phyloP scores from a whole-genome alignment of 2,113 vertebrate genomes.

The Neodon shergylaensis region DNA sequence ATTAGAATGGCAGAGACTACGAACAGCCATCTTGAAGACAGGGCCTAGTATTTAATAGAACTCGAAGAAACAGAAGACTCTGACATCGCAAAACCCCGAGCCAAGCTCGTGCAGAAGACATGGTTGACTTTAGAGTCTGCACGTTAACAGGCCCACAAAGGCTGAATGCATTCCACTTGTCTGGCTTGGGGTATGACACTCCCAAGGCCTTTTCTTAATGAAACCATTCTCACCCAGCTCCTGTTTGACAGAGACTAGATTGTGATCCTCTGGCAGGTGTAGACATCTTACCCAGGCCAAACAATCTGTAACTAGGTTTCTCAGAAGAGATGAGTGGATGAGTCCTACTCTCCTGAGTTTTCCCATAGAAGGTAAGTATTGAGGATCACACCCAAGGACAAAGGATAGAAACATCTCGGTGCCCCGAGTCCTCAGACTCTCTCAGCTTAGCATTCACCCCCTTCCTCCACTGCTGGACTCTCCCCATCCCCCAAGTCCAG shows the following conservation, averaged over 20 bases:
- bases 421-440: neutral
- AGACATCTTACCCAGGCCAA: neutral
- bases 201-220: neutral
- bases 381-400: neutral
- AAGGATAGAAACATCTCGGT: neutral
- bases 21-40: neutral
- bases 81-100: neutral
- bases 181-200: neutral
- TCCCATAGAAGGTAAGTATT: neutral
- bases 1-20: neutral
- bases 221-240: neutral
- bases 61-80: too few species aligned
- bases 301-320: neutral
- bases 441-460: too few species aligned
- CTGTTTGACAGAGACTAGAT: neutral
- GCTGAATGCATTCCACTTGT: neutral
- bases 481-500: neutral
- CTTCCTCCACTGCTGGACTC: neutral
- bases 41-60: neutral
- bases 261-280: neutral
- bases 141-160: neutral
- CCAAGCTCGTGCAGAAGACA: neutral
- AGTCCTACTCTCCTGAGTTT: neutral
- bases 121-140: neutral
- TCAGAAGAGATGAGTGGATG: neutral